Evolutionary conservation across 2,888 invertebrate species (phyloP).

Genomic region (Globia sparganii): DNA sequence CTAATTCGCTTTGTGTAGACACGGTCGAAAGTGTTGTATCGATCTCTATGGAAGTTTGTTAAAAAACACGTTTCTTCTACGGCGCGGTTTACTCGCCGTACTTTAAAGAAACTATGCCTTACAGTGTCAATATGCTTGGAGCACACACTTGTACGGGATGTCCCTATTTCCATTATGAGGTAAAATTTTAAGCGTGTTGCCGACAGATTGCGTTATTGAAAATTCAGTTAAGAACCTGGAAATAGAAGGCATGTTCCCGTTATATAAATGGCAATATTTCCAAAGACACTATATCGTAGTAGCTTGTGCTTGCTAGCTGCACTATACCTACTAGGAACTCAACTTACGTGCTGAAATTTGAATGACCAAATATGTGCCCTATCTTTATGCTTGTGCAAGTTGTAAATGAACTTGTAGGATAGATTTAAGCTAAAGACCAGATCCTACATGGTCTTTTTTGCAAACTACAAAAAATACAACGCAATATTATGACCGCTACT

Average conservation of each 20-base stretch:
- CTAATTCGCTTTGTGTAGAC: too few relatives aligned
- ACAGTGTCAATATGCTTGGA: background rate
- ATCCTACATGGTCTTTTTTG: background rate
- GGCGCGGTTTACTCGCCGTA: too few relatives aligned
- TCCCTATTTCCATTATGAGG: background rate
- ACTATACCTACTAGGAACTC: conserved; percentile 14
- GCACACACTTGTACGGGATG: background rate
- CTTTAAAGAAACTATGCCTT: background rate
- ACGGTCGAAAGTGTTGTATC: too few relatives aligned
- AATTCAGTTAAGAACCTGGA: background rate
- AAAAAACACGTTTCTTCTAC: too few relatives aligned
- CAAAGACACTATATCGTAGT: background rate
- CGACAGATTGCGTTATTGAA: background rate
- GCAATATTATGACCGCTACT: background rate
- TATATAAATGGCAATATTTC: conserved; percentile 3
- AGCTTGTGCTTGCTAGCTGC: background rate
- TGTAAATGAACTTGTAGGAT: background rate
- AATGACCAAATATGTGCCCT: conserved; percentile 13
- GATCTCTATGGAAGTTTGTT: too few relatives aligned
- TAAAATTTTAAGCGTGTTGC: background rate
- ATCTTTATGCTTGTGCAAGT: background rate
- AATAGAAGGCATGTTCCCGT: background rate
- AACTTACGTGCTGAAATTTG: conserved; percentile 34
- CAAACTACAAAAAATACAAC: background rate
- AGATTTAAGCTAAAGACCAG: too few relatives aligned